Evolutionary conservation across 2,888 invertebrate genomes (phyloP).

Genomic region (Augochlorella aurata): DNA sequence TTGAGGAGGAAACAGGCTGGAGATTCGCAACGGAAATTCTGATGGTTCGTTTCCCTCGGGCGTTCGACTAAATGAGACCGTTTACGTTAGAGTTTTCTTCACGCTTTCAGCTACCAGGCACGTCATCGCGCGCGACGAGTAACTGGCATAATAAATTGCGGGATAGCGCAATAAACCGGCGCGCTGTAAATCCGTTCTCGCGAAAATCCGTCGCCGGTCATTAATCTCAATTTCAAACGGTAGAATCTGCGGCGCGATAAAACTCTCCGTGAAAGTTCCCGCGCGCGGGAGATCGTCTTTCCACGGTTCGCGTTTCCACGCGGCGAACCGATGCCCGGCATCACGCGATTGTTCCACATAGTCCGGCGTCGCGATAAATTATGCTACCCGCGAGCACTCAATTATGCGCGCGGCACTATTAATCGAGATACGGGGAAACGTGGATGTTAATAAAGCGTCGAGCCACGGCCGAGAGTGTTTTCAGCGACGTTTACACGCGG

Average conservation of each 20-base stretch:
- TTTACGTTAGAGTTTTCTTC: background rate
- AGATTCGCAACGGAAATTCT: background rate
- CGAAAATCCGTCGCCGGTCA: slow-evolving; percentile 24
- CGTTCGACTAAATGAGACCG: background rate
- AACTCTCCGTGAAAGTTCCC: slow-evolving; percentile 11
- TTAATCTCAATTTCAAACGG: slow-evolving; percentile 28
- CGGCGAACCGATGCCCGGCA: background rate
- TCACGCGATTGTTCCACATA: slow-evolving; percentile 57
- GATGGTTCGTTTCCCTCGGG: background rate
- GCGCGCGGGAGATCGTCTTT: background rate
- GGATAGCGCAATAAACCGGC: slow-evolving; percentile 39
- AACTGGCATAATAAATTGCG: slow-evolving; percentile 32
- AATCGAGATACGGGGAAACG: slow-evolving; percentile 65
- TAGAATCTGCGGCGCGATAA: background rate
- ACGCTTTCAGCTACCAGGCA: slow-evolving; percentile 12
- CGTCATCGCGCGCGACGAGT: background rate
- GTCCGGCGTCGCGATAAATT: slow-evolving; percentile 57
- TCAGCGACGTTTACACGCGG: slow-evolving; percentile 58
- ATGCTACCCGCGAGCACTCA: slow-evolving; percentile 57
- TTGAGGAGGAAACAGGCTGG: background rate
- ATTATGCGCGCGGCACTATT: slow-evolving; percentile 60
- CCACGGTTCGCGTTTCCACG: slow-evolving; percentile 11
- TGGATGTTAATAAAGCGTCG: slow-evolving; percentile 59
- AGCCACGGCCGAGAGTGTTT: slow-evolving; percentile 51
- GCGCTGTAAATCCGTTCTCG: slow-evolving; percentile 40